A percentile compares a stretch with the other conserved stretches of the same genome.
Conservation (phyloP, 1,140 invertebrate genomes). For the Drosophila trapezifrons region DNA sequence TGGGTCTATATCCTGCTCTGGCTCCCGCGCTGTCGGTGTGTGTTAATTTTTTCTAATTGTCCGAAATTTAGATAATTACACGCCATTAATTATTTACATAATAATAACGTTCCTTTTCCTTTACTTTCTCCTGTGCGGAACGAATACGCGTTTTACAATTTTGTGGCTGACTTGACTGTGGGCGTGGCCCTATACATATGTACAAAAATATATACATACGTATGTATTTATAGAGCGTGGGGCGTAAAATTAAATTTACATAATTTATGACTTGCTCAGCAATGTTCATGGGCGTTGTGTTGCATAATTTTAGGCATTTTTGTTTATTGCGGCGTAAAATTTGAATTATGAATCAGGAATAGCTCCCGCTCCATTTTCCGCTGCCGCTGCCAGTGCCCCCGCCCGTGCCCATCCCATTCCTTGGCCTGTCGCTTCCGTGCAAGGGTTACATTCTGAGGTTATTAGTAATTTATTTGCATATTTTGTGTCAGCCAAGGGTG, state of each 20-base stretch:
- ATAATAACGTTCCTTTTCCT: slow-evolving; percentile 56
- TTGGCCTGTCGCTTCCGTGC: slow-evolving; percentile 49
- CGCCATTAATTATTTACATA: slow-evolving; percentile 82
- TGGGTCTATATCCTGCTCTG: not conserved
- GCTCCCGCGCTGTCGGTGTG: slow-evolving; percentile 1
- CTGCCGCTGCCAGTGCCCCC: not conserved
- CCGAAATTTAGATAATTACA: slow-evolving; percentile 82
- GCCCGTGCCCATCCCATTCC: not conserved
- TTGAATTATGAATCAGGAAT: slow-evolving; percentile 78
- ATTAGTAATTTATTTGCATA: slow-evolving; percentile 82
- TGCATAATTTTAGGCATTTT: slow-evolving; percentile 82
- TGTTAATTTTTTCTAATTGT: slow-evolving; percentile 83
- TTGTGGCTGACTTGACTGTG: slow-evolving; percentile 65
- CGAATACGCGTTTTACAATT: slow-evolving; percentile 59
- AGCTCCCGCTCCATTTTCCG: slow-evolving; percentile 20
- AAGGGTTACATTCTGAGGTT: slow-evolving; percentile 80
- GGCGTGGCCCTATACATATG: slow-evolving; percentile 48
- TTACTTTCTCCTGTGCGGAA: slow-evolving; percentile 10
- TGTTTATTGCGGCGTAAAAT: slow-evolving; percentile 82
- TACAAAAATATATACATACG: slow-evolving; percentile 23
- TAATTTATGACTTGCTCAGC: slow-evolving; percentile 83
- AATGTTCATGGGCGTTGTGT: slow-evolving; percentile 76
- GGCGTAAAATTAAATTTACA: slow-evolving; percentile 82
- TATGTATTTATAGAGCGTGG: slow-evolving; percentile 25
- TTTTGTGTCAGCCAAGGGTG: slow-evolving; percentile 49